These are phyloP conservation scores for Coreoperca whiteheadi DNA, from an alignment of 2,113 vertebrate species.

Conservation along the genomic window DNA sequence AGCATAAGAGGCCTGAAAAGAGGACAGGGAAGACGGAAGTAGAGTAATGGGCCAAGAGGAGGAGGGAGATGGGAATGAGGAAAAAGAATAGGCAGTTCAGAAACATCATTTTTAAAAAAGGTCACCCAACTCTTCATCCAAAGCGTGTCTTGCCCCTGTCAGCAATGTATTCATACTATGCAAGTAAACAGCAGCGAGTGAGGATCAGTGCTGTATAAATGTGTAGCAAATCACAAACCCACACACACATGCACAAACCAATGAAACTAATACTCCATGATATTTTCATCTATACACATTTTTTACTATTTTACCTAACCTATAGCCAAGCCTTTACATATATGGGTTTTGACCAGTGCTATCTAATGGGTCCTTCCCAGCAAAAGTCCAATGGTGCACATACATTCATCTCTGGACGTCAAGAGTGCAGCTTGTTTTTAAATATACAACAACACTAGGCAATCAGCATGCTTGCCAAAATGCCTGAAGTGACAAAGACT, in stretches of 20 bases:
- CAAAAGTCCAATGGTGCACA: neutral
- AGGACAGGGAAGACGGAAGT: neutral
- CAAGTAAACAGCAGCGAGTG: neutral
- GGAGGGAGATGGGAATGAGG: neutral
- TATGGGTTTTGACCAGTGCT: neutral
- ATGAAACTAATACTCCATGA: neutral
- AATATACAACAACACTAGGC: neutral
- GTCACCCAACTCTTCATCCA: neutral
- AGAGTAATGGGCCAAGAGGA: neutral
- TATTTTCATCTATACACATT: neutral
- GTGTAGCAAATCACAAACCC: neutral
- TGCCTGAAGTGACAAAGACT: neutral
- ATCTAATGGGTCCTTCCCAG: neutral
- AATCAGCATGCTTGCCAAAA: neutral
- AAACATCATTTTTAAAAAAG: neutral
- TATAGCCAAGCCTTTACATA: neutral
- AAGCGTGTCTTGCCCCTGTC: neutral
- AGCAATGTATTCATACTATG: neutral
- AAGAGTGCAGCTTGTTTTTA: neutral
- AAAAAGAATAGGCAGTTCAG: neutral
- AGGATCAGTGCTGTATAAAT: neutral
- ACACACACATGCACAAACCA: neutral
- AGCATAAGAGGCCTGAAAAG: conserved; percentile 67
- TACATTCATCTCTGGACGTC: neutral
- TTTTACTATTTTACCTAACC: neutral